phyloP scores from a whole-genome alignment of 2,888 invertebrate species.

The Hybos culiciformis region DNA sequence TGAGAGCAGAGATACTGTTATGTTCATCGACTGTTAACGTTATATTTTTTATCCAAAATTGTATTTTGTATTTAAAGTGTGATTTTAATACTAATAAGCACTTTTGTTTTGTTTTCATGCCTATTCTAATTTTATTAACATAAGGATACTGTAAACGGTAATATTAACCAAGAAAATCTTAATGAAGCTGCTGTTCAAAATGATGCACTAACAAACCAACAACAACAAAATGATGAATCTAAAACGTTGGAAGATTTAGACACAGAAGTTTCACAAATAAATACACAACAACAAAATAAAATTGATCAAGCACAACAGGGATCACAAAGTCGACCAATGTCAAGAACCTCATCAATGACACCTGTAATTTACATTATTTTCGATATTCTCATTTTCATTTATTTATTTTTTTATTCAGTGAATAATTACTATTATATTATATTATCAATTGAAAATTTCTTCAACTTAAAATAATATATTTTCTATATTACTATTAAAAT shows the following conservation, averaged over 20 bases:
- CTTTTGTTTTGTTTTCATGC: too few species aligned
- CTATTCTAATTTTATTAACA: neutral
- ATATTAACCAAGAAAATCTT: neutral
- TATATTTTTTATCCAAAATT: too few species aligned
- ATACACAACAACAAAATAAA: constrained; percentile 32
- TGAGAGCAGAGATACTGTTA: too few species aligned
- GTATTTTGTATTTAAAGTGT: too few species aligned
- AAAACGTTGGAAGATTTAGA: constrained; percentile 34
- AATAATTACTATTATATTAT: too few species aligned
- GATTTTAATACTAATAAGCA: too few species aligned
- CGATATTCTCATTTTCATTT: neutral
- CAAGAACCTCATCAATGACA: constrained; percentile 37
- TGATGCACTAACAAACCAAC: too few species aligned
- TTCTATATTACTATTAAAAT: too few species aligned
- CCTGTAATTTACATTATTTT: too few species aligned
- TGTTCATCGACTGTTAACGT: too few species aligned
- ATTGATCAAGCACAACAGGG: constrained; percentile 28
- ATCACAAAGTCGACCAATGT: constrained; percentile 36
- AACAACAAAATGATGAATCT: constrained; percentile 23
- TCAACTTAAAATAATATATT: too few species aligned
- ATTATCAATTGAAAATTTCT: too few species aligned
- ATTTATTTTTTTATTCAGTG: neutral
- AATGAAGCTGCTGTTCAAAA: constrained; percentile 10
- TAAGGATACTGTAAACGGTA: constrained; percentile 17
- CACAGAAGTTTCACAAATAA: constrained; percentile 36